phyloP scores from a whole-genome alignment of 2,797 vertebrate species.

The Schizopygopsis pylzovi region DNA sequence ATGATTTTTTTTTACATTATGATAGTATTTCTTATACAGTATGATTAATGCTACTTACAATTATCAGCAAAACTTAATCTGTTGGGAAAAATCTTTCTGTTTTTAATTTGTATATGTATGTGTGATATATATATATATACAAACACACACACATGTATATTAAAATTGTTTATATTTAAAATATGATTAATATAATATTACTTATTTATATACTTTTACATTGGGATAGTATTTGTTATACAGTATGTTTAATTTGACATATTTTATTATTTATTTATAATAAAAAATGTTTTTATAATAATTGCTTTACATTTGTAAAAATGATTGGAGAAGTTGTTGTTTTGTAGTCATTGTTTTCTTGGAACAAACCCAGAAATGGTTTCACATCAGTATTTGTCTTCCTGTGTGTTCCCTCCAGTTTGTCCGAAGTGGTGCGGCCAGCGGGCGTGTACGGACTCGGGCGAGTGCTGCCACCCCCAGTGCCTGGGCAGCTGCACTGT shows the following conservation, averaged over 20 bases:
- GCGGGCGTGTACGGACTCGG: slow-evolving; percentile 84
- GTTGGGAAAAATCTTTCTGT: too few species aligned
- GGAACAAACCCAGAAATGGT: background rate
- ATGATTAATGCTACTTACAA: background rate
- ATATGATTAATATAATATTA: background rate
- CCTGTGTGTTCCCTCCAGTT: slow-evolving; percentile 75
- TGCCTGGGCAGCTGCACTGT: slow-evolving; percentile 93
- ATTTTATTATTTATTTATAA: background rate
- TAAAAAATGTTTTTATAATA: too few species aligned
- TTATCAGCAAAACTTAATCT: too few species aligned
- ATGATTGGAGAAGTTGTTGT: too few species aligned
- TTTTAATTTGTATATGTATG: background rate
- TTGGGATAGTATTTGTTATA: background rate
- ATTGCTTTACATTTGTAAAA: background rate
- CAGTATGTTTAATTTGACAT: background rate
- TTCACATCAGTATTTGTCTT: background rate
- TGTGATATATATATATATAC: too few species aligned
- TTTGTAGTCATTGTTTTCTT: background rate
- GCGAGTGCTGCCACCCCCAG: slow-evolving; percentile 93
- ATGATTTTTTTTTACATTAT: background rate
- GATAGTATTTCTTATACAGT: background rate
- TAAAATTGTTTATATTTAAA: background rate
- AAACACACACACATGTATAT: background rate
- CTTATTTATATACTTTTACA: background rate
- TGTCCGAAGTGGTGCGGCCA: slow-evolving; percentile 87